Percentiles rank a stretch among this genome's conserved stretches.
Conservation (phyloP, 2,797 vertebrate species). For the Micropoecilia bifurca region DNA sequence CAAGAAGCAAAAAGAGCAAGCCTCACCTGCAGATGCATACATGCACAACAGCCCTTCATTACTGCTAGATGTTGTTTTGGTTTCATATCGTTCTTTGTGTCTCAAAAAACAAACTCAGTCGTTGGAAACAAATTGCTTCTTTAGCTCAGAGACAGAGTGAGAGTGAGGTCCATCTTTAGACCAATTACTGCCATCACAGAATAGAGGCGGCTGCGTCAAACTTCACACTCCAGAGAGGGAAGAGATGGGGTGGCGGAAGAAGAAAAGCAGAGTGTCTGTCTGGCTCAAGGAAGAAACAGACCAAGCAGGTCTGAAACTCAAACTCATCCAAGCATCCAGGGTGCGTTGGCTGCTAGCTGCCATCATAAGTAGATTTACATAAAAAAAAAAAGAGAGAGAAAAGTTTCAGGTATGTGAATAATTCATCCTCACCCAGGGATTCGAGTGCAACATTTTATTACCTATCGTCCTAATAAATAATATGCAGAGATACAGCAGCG, state of each 20-base stretch:
- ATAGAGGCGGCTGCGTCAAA: slow-evolving; percentile 51
- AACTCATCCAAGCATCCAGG: slow-evolving; percentile 52
- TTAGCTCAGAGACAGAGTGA: slow-evolving; percentile 53
- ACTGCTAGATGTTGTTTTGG: slow-evolving; percentile 45
- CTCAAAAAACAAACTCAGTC: slow-evolving; percentile 22
- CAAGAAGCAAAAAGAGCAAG: slow-evolving; percentile 48
- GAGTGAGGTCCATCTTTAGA: slow-evolving; percentile 65
- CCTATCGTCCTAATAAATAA: slow-evolving; percentile 18
- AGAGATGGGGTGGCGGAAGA: slow-evolving; percentile 43
- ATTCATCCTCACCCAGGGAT: slow-evolving; percentile 69
- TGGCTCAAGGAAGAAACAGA: slow-evolving; percentile 57
- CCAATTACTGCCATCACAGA: slow-evolving; percentile 63
- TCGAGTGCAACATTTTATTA: slow-evolving; percentile 36
- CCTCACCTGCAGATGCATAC: slow-evolving; percentile 29
- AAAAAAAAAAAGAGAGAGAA: slow-evolving; percentile 52
- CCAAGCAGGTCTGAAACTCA: slow-evolving; percentile 53
- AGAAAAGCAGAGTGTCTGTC: slow-evolving; percentile 39
- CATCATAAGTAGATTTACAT: slow-evolving; percentile 68
- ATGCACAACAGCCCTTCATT: slow-evolving; percentile 11
- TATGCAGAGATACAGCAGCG: slow-evolving; percentile 13
- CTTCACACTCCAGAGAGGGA: slow-evolving; percentile 58
- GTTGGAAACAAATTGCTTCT: slow-evolving; percentile 59
- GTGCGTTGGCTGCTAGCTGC: slow-evolving; percentile 51
- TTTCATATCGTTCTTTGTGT: slow-evolving; percentile 42
- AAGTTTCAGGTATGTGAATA: slow-evolving; percentile 57